These are phyloP conservation scores for Epirrhoe alternata DNA, from an alignment of 2,888 invertebrate genomes.

Conservation along the genomic window DNA sequence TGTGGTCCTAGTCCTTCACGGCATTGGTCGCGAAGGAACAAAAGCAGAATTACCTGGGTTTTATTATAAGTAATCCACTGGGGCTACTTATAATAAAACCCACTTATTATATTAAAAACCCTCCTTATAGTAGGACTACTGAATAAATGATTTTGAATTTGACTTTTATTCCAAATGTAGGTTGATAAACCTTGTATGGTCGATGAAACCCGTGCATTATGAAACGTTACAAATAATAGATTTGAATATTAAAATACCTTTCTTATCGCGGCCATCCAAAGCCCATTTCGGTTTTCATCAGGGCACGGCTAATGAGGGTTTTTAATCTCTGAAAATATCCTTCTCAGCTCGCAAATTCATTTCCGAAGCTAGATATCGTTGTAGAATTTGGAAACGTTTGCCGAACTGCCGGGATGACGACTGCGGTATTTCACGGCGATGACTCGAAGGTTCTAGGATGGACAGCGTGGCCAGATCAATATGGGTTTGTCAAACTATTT, in stretches of 20 bases:
- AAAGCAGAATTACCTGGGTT: too few relatives aligned
- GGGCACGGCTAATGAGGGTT: conserved; percentile 21
- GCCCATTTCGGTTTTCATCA: conserved; percentile 18
- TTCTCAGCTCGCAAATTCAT: conserved; percentile 25
- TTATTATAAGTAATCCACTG: too few relatives aligned
- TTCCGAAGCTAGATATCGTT: conserved; percentile 26
- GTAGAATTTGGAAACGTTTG: conserved; percentile 27
- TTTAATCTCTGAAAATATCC: conserved; percentile 25
- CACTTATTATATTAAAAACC: too few relatives aligned
- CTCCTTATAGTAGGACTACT: too few relatives aligned
- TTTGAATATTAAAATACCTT: background rate
- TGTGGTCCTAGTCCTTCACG: too few relatives aligned
- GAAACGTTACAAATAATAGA: background rate
- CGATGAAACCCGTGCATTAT: too few relatives aligned
- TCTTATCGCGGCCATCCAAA: conserved; percentile 17
- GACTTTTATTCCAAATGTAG: too few relatives aligned
- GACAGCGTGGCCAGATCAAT: conserved; percentile 9
- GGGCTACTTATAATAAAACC: too few relatives aligned
- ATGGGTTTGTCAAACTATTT: too few relatives aligned
- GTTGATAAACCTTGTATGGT: too few relatives aligned
- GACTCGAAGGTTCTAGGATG: conserved; percentile 2
- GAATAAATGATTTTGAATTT: too few relatives aligned
- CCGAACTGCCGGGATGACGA: conserved; percentile 15
- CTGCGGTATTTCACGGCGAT: conserved; percentile 27
- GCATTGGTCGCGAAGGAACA: too few relatives aligned